Evolutionary conservation across 2,797 vertebrate species (phyloP).

Genomic region (Molossus molossus): DNA sequence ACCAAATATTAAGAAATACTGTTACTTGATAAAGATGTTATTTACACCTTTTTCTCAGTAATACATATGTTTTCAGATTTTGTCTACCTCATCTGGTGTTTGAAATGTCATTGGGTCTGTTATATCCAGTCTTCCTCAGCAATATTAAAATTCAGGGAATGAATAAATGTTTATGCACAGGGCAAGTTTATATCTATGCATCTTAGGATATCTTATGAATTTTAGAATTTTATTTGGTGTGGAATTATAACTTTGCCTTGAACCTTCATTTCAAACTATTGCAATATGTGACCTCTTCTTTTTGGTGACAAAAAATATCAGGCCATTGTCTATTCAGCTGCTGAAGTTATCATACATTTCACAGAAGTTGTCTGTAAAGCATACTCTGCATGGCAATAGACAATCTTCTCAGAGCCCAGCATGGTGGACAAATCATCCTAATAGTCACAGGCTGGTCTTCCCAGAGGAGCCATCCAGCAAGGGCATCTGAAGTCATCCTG

Average conservation of each 20-base stretch:
- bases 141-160: neutral
- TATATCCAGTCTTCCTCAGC: neutral
- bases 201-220: neutral
- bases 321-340: neutral
- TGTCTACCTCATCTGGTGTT: neutral
- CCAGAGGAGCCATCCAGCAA: constrained; percentile 65
- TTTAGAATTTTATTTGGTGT: constrained; percentile 19
- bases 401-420: neutral
- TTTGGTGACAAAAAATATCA: neutral
- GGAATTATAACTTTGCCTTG: neutral
- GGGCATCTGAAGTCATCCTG: neutral
- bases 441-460: constrained; percentile 36
- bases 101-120: neutral
- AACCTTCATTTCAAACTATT: neutral
- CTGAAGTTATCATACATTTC: constrained; percentile 23
- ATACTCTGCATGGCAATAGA: neutral
- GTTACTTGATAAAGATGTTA: neutral
- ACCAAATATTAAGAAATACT: neutral
- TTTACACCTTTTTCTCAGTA: neutral
- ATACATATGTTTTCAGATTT: neutral
- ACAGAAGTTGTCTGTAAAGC: constrained; percentile 9
- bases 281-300: neutral
- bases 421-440: constrained; percentile 59
- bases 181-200: neutral
- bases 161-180: neutral